Percentiles rank a stretch among this genome's conserved stretches.
phyloP scores from a whole-genome alignment of 2,797 vertebrate species.

The Rhinogobio ventralis region DNA sequence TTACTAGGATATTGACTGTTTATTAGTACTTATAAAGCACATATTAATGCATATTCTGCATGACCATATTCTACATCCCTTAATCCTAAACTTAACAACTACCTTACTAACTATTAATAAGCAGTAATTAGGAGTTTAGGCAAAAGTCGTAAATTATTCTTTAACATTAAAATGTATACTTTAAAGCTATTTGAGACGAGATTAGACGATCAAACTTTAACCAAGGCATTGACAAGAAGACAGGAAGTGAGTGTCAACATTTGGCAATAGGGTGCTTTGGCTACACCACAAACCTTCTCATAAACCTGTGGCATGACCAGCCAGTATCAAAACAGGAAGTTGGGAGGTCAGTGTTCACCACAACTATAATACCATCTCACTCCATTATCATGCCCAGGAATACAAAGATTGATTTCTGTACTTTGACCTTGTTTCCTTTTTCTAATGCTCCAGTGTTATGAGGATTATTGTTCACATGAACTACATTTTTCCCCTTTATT shows the following conservation, averaged over 20 bases:
- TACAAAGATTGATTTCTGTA: neutral
- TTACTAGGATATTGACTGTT: too few species aligned
- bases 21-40: too few species aligned
- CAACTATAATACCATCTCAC: neutral
- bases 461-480: neutral
- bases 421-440: neutral
- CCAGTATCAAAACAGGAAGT: conserved; percentile 11
- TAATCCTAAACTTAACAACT: too few species aligned
- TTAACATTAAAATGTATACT: neutral
- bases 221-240: neutral
- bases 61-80: too few species aligned
- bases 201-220: neutral
- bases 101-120: too few species aligned
- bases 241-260: neutral
- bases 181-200: neutral
- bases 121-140: too few species aligned
- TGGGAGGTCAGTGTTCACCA: conserved; percentile 41
- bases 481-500: neutral
- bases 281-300: neutral
- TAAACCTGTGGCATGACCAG: neutral
- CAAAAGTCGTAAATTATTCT: neutral
- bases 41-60: too few species aligned
- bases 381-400: neutral
- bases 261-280: neutral
- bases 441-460: neutral